Conservation (phyloP, 1,140 invertebrate genomes). For the Matsumurasca onukii region DNA sequence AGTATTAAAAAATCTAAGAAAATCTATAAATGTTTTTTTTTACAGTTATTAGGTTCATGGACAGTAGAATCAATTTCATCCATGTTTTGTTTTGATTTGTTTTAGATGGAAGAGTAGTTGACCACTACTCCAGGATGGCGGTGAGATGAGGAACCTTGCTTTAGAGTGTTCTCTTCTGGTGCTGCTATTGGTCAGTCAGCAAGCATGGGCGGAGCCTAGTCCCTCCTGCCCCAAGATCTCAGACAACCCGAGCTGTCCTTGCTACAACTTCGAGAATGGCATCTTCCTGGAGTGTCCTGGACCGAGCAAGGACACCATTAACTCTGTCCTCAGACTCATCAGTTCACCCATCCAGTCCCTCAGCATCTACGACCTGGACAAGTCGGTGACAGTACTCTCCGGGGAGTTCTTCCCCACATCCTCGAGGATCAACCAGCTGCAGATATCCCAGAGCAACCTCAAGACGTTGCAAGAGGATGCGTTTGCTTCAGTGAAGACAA, state of each 20-base stretch:
- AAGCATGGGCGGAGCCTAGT: neutral
- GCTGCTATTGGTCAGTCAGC: conserved; percentile 25
- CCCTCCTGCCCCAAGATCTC: conserved; percentile 63
- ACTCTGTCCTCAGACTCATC: conserved; percentile 56
- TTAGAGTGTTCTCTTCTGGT: too few species aligned
- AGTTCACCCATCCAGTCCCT: conserved; percentile 69
- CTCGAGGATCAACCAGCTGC: conserved; percentile 73
- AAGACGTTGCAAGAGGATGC: conserved; percentile 72
- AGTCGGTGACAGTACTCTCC: conserved; percentile 66
- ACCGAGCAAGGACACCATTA: conserved; percentile 61
- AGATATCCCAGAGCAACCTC: conserved; percentile 79
- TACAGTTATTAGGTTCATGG: too few species aligned
- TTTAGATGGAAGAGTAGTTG: too few species aligned
- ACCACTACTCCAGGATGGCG: too few species aligned
- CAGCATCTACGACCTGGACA: conserved; percentile 83
- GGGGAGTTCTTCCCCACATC: conserved; percentile 68
- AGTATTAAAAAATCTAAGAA: too few species aligned
- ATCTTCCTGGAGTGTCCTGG: conserved; percentile 86
- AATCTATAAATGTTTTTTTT: too few species aligned
- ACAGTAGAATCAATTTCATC: too few species aligned
- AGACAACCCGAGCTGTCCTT: conserved; percentile 77
- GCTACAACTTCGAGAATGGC: conserved; percentile 89
- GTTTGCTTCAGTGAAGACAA: conserved; percentile 67
- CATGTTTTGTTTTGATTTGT: too few species aligned
- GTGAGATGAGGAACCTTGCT: too few species aligned